Base-by-base conservation (phyloP, 2,888 invertebrate genomes). In the Pimpla rufipes region DNA sequence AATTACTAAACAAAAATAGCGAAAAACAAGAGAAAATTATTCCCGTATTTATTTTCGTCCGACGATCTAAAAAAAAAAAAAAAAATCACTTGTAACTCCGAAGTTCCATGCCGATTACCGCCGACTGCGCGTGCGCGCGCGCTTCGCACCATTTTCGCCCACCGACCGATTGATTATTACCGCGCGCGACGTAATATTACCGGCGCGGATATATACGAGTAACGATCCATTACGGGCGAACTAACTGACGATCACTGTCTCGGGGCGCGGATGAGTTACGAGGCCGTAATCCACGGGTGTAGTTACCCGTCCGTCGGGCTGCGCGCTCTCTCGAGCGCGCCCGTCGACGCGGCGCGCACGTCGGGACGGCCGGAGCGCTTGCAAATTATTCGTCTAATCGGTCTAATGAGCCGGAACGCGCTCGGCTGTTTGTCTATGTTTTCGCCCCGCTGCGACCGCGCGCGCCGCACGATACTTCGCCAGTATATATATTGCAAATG, bases 231-330 rank as follows among this genome's bases (percentile, higher is more conserved):
- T 90, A 90, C 88, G 88, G 87, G 84, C 90, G 85, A 85, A 88
- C 91, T 89, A 91, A 91, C 92, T 92, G 92, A 92, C 92, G 92
- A 92, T 93, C 92, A 92, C 92, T 92, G 92, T 92, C 92, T 90
- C 84, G 81, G n/a, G n/a, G 81, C 85, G 74, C 77, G 86, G 87
- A 89, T 92, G 92, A 93, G 90, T 93, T 93, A 93, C 91, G 92
- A 90, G 90, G 88, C 91, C 86, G 89, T 93, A 92, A 93, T 92
- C 90, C 88, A 85, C 89, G 88, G 89, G 59, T 76, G 77, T 66
- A 16, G 67, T 74, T 75, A 71, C 29, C n/a, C 71, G 50, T 67
- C 59, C 37, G 71, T 16, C 35, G 59, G 57, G 21, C 40, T 42
- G 11, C 42, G 13, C 8, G 42, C 42, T 2, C 42, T 8, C n/a